Evolutionary conservation across 2,797 vertebrate species (phyloP).

Genomic region (Distichodus sexfasciatus): DNA sequence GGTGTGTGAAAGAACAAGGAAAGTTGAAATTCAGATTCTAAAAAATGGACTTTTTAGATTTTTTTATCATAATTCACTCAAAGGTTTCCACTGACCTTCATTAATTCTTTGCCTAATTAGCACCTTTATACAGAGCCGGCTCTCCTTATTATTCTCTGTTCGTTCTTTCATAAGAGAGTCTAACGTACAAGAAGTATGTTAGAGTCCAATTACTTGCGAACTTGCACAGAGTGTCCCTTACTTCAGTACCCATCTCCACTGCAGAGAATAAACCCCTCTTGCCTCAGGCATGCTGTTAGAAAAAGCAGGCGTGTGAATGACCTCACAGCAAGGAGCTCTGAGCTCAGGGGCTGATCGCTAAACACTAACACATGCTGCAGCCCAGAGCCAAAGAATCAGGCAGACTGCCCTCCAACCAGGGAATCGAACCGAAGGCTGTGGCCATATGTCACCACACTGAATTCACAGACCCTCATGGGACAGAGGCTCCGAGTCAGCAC

Average conservation of each 20-base stretch:
- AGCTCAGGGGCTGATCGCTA: background rate
- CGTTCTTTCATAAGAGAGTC: no score
- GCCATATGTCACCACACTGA: background rate
- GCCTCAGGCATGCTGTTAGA: background rate
- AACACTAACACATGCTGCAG: constrained; percentile 26
- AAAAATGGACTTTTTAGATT: no score
- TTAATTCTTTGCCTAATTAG: no score
- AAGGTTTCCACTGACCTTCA: no score
- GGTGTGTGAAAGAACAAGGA: no score
- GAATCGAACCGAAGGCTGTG: background rate
- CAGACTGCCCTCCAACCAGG: background rate
- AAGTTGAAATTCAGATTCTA: no score
- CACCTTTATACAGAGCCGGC: no score
- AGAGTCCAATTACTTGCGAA: background rate
- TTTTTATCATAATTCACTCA: no score
- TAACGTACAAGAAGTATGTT: no score
- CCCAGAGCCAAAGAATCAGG: background rate
- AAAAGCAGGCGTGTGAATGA: background rate
- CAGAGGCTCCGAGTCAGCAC: background rate
- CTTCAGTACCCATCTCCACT: background rate
- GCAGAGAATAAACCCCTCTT: background rate
- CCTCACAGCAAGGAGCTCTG: background rate
- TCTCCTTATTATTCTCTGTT: no score
- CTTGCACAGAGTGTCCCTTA: background rate
- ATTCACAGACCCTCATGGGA: background rate